Base-by-base conservation (phyloP, 2,888 invertebrate genomes). In the Isotomurus palustris region DNA sequence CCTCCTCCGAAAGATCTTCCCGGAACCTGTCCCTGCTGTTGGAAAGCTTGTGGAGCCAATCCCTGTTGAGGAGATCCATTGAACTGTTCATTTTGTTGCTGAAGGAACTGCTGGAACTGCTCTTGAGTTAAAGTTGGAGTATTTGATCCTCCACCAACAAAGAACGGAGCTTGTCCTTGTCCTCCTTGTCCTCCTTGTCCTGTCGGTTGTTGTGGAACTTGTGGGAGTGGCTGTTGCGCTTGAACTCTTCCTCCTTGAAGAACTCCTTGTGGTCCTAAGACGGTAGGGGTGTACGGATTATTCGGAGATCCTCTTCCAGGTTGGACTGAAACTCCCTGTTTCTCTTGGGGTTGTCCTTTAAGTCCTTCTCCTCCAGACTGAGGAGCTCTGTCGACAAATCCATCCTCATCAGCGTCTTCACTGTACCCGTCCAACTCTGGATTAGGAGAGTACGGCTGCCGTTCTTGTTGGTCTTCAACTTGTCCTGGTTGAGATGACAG, bases 331-430 rank as follows among this genome's bases (percentile, higher is more conserved):
- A 49, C 49, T 3, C 49, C 49, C 22, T 49, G 49, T 35, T 49
- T 49, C 22, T 49, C 49, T 21, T 49, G 35, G 12, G 28, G 35
- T 35, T 36, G 47, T n/a, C 24, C 38, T 6, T 22, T 32, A 6
- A 51, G 32, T 24, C 45, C 21, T 5, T 49, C 54, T 17, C 12
- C 38, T 3, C 40, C 40, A 24, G 45, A 36, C 21, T 56, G 55
- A 51, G 68, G 68, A 29, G 47, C 49, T 14, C 58, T 43, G 50
- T 68, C 68, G 10, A 64, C 64, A 40, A 56, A 68, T 14, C 68
- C 68, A 36, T 68, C 67, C 61, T 69, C 60, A 51, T 70, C 70
- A 36, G 58, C 61, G 45, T 70, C 70, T 52, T 70, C 70, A 51
- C 64, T 65, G 56, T 58, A 70, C 21, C 68, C 70, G 43, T 68